Conservation (phyloP, 2,888 invertebrate genomes). For the Brachynemurus nebulosus region DNA sequence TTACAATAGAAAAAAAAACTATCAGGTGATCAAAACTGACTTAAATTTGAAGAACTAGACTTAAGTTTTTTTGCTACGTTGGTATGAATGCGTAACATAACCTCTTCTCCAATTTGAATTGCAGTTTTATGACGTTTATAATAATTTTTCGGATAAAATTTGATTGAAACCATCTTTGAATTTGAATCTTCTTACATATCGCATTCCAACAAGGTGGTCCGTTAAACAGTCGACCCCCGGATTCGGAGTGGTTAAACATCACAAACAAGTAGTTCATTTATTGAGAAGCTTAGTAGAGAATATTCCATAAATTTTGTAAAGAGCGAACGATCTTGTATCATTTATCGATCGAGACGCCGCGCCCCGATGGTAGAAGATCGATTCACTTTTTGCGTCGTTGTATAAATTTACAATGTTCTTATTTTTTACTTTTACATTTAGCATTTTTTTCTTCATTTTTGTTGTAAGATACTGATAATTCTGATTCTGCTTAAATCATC, state of each 20-base stretch:
- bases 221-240: too few relatives aligned
- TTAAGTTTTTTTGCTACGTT: slow-evolving; percentile 8
- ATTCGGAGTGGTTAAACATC: background rate
- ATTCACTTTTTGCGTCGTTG: background rate
- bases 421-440: background rate
- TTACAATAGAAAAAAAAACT: slow-evolving; percentile 10
- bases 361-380: too few relatives aligned
- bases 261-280: slow-evolving; percentile 1
- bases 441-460: background rate
- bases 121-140: background rate
- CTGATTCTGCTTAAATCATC: too few relatives aligned
- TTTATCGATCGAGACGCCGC: too few relatives aligned
- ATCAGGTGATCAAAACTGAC: slow-evolving; percentile 4
- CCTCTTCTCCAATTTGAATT: background rate
- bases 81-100: slow-evolving; percentile 5
- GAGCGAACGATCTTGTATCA: too few relatives aligned
- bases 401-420: slow-evolving; percentile 1
- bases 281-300: slow-evolving; percentile 1
- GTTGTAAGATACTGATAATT: slow-evolving; percentile 2
- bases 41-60: slow-evolving; percentile 6
- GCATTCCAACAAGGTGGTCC: background rate
- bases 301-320: too few relatives aligned
- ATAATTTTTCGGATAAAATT: background rate
- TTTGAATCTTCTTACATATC: background rate
- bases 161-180: background rate